Evolutionary conservation across 2,797 vertebrate genomes (phyloP).

Genomic region (Diceros bicornis): DNA sequence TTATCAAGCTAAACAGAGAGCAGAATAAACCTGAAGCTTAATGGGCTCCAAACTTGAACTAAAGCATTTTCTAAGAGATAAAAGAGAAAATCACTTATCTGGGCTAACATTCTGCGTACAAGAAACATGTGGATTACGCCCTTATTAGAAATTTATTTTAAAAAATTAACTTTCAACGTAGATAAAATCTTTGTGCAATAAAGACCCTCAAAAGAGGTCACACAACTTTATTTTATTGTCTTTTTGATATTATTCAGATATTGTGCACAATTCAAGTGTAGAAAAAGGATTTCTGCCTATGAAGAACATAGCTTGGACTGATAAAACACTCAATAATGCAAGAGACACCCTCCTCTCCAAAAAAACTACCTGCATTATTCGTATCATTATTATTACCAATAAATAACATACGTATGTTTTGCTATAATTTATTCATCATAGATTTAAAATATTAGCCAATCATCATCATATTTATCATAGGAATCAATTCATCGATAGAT

Average conservation of each 20-base stretch:
- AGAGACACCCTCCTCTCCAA: accelerated
- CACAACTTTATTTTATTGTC: neutral
- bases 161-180: neutral
- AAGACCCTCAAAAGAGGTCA: neutral
- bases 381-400: neutral
- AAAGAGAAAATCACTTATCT: neutral
- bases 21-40: neutral
- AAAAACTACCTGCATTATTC: neutral
- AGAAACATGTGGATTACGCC: neutral
- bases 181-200: neutral
- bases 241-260: neutral
- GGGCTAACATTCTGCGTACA: neutral
- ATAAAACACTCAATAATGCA: neutral
- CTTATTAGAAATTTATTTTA: neutral
- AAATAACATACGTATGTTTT: neutral
- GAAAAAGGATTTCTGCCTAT: neutral
- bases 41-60: neutral
- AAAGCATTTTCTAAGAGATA: neutral
- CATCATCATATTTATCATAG: neutral
- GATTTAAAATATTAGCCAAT: neutral
- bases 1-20: neutral
- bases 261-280: neutral
- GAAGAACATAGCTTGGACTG: neutral
- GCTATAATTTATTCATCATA: neutral
- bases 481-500: neutral